A percentile compares a stretch with the other conserved stretches of the same genome.
Conservation (phyloP, 2,113 vertebrate species). For the Albula goreensis region DNA sequence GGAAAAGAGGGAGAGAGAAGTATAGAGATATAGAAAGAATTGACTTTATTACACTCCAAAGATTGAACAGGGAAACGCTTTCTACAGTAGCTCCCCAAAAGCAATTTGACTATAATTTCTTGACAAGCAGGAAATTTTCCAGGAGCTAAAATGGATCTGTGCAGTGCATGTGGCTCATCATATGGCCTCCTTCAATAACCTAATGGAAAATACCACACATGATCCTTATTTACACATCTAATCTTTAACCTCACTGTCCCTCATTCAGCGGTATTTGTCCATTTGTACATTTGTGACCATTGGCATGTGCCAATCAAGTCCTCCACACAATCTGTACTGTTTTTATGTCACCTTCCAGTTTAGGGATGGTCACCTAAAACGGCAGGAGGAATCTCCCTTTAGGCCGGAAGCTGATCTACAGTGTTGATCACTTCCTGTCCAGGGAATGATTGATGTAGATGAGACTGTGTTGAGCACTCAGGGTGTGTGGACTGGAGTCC, state of each 20-base stretch:
- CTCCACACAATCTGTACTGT: not conserved
- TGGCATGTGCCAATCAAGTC: not conserved
- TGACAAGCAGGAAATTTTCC: not conserved
- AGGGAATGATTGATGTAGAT: not conserved
- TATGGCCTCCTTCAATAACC: not conserved
- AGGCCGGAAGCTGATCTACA: not conserved
- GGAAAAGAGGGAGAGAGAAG: slow-evolving; percentile 25
- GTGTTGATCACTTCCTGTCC: not conserved
- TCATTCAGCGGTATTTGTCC: not conserved
- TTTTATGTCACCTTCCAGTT: too few relatives aligned
- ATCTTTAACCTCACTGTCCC: not conserved
- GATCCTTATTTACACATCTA: not conserved
- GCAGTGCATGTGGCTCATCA: not conserved
- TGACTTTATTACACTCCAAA: not conserved
- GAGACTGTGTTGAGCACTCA: not conserved
- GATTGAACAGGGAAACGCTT: not conserved
- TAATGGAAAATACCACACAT: not conserved
- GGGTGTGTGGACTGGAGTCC: not conserved
- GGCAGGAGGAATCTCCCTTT: not conserved
- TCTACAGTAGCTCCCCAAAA: not conserved
- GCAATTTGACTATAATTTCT: not conserved
- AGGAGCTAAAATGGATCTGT: not conserved
- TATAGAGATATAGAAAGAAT: not conserved
- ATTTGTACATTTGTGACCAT: not conserved
- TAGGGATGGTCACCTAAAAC: not conserved